Evolutionary conservation across 1,140 invertebrate species (phyloP).

Genomic region (Meloidogyne chitwoodi): DNA sequence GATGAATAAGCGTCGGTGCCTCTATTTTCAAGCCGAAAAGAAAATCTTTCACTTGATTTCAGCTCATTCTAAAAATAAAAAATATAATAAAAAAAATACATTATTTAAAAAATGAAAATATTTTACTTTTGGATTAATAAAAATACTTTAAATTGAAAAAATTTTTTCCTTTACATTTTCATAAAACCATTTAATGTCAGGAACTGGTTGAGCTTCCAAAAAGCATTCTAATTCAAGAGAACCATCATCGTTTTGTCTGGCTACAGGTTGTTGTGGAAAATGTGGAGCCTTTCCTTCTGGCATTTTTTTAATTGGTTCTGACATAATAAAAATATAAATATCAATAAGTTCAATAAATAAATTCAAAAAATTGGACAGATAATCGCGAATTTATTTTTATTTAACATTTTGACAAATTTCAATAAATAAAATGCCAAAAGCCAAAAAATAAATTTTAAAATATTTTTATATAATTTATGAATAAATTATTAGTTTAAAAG

Average conservation of each 20-base stretch:
- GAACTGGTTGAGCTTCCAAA: slow-evolving; percentile 85
- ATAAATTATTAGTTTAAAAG: too few species aligned
- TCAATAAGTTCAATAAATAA: background rate
- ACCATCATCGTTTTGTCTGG: slow-evolving; percentile 83
- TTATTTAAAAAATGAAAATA: too few species aligned
- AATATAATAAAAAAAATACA: slow-evolving; percentile 40
- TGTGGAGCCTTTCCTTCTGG: slow-evolving; percentile 77
- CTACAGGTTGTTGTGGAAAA: slow-evolving; percentile 94
- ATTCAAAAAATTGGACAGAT: background rate
- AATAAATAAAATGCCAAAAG: too few species aligned
- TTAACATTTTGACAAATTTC: background rate
- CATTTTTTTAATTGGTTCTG: slow-evolving; percentile 25
- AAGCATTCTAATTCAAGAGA: slow-evolving; percentile 86
- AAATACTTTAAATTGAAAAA: too few species aligned
- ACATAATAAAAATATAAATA: background rate
- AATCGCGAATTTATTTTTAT: background rate
- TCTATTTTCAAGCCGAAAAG: slow-evolving; percentile 71
- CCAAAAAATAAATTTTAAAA: too few species aligned
- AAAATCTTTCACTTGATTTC: slow-evolving; percentile 77
- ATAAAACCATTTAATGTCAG: slow-evolving; percentile 86
- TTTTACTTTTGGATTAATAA: too few species aligned
- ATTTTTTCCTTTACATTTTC: slow-evolving; percentile 43
- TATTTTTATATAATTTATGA: too few species aligned
- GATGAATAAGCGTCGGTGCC: slow-evolving; percentile 84
- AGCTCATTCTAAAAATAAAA: slow-evolving; percentile 68